These are phyloP conservation scores for Todiramphus saurophagus DNA, from an alignment of 2,113 vertebrate genomes.

Conservation along the genomic window DNA sequence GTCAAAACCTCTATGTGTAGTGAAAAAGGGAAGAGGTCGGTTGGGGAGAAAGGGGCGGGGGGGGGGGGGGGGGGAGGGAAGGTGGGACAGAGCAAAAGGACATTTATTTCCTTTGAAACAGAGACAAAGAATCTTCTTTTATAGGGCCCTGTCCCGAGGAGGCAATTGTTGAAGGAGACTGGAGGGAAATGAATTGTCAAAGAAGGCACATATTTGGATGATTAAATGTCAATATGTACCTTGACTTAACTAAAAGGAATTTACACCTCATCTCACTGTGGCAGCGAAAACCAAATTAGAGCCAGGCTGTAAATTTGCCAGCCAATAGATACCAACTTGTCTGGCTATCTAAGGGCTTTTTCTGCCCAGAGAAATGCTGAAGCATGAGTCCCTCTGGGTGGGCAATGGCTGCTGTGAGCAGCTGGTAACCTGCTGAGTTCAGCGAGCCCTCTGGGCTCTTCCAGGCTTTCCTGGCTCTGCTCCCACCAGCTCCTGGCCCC, in stretches of 20 bases:
- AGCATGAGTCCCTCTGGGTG: neutral
- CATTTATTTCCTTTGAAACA: neutral
- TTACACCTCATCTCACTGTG: neutral
- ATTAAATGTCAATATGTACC: slow-evolving; percentile 53
- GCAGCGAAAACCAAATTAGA: neutral
- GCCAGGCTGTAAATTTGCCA: neutral
- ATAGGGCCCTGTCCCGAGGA: neutral
- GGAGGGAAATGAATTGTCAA: slow-evolving; percentile 58
- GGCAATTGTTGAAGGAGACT: neutral
- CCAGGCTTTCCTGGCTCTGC: neutral
- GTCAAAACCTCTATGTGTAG: too few species aligned
- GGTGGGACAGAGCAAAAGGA: neutral
- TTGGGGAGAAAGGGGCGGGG: neutral
- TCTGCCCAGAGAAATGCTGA: neutral
- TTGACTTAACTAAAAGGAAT: slow-evolving; percentile 35
- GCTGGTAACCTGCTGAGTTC: neutral
- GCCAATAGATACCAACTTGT: neutral
- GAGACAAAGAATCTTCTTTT: slow-evolving; percentile 7
- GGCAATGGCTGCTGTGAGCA: neutral
- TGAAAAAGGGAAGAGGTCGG: too few species aligned
- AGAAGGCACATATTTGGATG: slow-evolving; percentile 5
- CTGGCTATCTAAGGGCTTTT: neutral
- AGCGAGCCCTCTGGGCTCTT: neutral
- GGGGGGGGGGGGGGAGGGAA: neutral
- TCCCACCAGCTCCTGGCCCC: neutral